Conservation (phyloP, 1,140 invertebrate species). For the Cherax destructor region DNA sequence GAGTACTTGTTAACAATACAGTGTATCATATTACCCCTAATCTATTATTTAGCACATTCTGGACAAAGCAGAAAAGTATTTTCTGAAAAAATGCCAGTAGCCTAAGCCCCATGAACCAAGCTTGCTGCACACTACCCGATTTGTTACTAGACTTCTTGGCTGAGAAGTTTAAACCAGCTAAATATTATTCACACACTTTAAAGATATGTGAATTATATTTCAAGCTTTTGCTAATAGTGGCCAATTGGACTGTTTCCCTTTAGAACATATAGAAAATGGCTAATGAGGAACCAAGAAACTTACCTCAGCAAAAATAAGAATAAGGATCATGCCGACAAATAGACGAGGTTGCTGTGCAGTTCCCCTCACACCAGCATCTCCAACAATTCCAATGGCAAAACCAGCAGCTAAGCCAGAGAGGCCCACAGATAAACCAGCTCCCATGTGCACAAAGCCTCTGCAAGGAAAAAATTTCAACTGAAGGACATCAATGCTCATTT, state of each 20-base stretch:
- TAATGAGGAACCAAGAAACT: not conserved
- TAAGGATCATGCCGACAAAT: constrained; percentile 99
- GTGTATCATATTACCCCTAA: too few relatives aligned
- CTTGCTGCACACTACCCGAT: too few relatives aligned
- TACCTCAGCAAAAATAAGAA: constrained; percentile 99
- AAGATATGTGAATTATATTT: not conserved
- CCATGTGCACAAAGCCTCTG: constrained; percentile 97
- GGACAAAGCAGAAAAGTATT: too few relatives aligned
- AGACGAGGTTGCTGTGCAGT: constrained; percentile 99
- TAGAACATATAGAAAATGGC: too few relatives aligned
- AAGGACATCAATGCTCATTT: too few relatives aligned
- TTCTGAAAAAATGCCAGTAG: too few relatives aligned
- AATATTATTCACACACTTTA: too few relatives aligned
- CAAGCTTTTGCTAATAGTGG: not conserved
- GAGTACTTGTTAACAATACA: too few relatives aligned
- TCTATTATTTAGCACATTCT: too few relatives aligned
- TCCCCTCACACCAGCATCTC: constrained; percentile 98
- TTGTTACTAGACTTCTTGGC: too few relatives aligned
- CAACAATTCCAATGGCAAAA: constrained; percentile 99
- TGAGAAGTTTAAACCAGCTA: too few relatives aligned
- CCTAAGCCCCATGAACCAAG: too few relatives aligned
- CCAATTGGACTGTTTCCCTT: not conserved
- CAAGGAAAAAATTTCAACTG: not conserved
- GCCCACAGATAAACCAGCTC: constrained; percentile 97
- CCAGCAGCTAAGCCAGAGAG: constrained; percentile 98